Evolutionary conservation across 2,113 vertebrate species (phyloP), one percentile per base, ranked within the genome.

Genomic region (Engystomops pustulosus): DNA sequence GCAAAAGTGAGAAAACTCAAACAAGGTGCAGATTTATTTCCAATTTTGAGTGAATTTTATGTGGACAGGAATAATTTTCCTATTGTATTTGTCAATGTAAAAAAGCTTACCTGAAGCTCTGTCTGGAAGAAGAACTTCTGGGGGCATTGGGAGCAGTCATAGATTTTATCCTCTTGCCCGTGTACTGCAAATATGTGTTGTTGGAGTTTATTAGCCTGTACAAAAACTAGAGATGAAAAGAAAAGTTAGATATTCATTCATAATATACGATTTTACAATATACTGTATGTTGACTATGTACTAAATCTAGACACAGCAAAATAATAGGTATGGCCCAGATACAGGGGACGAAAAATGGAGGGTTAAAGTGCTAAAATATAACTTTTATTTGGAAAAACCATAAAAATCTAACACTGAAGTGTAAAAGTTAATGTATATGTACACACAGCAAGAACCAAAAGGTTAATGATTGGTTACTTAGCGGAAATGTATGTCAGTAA

Each of bases 81-180:
- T 20, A 69, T 82, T 1, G 41, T 65, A 86, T 60, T 79, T 10
- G 18, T 70, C 60, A 44, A 1, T 10, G 18, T 70, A 45, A 44
- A 1, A 55, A 75, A 27, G 38, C 76, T 79, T 92, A 99, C 98
- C 98, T 99, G 98, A 93, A 99, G 95, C 90, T 99, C 98, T 27
- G 98, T 99, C 93, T 99, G 98, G 90, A 99, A 99, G 93, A 99
- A 99, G 94, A 99, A 99, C 95, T 99, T 99, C 94, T 99, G 98
- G 0, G 98, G 98, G 91, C 98, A 99, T 93, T 99, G 98, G 2
- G 98, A 97, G 88, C 98, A 99, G 93, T 99, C 98, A 18, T 99
- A 99, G 92, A 99, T 99, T 92, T 99, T 99, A 92, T 99, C 98
- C 86, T 99, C 98, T 88, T 99, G 98, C 83, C 98, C 97, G 0